Base-by-base conservation (phyloP, 1,140 invertebrate genomes). In the Panulirus ornatus region DNA sequence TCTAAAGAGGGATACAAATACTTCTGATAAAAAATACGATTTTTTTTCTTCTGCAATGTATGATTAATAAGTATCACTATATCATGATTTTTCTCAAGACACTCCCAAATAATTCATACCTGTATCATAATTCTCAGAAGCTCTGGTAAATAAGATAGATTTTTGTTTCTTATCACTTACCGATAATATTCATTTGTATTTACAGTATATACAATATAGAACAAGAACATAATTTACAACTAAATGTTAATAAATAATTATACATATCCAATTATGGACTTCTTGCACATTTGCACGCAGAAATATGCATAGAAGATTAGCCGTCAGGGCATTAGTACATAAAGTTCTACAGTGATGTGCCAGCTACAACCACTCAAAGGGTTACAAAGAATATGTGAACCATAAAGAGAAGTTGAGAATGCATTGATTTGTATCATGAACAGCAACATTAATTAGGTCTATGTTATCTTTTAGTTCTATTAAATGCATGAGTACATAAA, bases 301-400 rank as follows among this genome's bases (percentile, higher is more conserved):
- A 87, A 87, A 87, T 73, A 75, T 78, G 75, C 51, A 42, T 22
- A 87, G 85, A 87, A 87, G 75, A 63, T 58, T 44, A 63, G 83
- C 66, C 83, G 36, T 34, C 51, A n/a, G 42, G 38, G 83, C 54
- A 58, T 75, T 44, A 87, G 44, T 63, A 87, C 51, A 58, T 79
- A 87, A 78, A 44, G 51, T n/a, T 76, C n/a, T 78, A 87, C 44
- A 87, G 85, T 87, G 54, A 87, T 87, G 85, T 87, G 54, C 83
- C 42, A 79, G 73, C 85, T 79, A 87, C 85, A 87, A 87, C 85
- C 85, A 87, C 75, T 38, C 70, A 63, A n/a, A 30, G 90, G 86
- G 75, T 92, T 22, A 19, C 66, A 88, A 51, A 86, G 63, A 54
- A 71, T 22, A 66, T 66, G 58, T 27, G 47, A 6, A 54, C 1